These are phyloP conservation scores for Tupiocoris notatus DNA, from an alignment of 2,888 invertebrate species.

Conservation along the genomic window DNA sequence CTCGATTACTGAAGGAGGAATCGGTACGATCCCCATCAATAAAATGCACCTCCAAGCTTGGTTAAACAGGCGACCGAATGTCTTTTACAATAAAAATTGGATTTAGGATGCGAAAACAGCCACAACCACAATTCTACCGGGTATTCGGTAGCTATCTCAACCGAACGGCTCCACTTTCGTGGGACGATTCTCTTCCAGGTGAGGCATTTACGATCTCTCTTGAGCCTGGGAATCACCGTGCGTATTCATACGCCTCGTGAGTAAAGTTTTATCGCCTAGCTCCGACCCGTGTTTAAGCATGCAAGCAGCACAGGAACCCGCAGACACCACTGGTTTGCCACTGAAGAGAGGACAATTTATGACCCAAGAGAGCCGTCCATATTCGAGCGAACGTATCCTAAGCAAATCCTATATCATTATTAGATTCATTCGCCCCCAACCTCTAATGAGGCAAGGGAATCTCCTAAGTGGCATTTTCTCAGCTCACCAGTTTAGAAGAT, in stretches of 20 bases:
- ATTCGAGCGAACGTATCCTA: slow-evolving; percentile 18
- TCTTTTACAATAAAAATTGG: too few species aligned
- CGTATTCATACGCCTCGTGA: background rate
- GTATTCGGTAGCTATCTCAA: too few species aligned
- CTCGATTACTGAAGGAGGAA: too few species aligned
- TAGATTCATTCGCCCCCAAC: slow-evolving; percentile 14
- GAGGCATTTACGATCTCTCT: background rate
- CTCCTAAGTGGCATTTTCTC: too few species aligned
- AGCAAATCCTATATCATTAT: slow-evolving; percentile 31
- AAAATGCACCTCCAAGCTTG: too few species aligned
- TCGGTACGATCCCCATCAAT: too few species aligned
- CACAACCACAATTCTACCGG: too few species aligned
- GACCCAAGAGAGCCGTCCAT: slow-evolving; percentile 18
- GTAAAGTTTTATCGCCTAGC: background rate
- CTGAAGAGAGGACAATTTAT: slow-evolving; percentile 14
- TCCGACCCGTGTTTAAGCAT: background rate
- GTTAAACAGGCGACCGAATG: too few species aligned
- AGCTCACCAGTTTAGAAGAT: too few species aligned
- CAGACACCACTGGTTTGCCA: background rate
- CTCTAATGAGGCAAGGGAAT: background rate
- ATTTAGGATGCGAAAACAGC: too few species aligned
- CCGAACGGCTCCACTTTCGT: background rate
- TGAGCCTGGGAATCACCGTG: background rate
- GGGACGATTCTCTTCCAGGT: background rate
- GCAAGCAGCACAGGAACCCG: background rate